These are phyloP conservation scores for Tetranychus truncatus DNA, from an alignment of 2,888 invertebrate species.

Conservation along the genomic window DNA sequence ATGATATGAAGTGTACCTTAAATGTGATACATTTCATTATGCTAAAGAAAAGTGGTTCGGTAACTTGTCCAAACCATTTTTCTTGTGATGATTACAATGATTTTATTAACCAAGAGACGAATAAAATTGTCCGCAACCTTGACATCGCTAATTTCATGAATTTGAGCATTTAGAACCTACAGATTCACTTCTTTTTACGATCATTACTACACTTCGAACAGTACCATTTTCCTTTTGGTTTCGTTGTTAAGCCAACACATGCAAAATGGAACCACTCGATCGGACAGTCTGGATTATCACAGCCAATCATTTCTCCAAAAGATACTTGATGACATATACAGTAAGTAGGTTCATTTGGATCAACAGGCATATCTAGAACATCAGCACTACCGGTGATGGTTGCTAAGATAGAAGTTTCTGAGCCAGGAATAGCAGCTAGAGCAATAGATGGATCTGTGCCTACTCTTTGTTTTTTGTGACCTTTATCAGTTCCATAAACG, in stretches of 20 bases:
- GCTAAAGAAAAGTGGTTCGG: no score
- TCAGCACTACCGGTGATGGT: conserved; percentile 5
- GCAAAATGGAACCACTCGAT: conserved; percentile 95
- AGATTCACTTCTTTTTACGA: conserved; percentile 35
- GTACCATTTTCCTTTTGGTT: conserved; percentile 88
- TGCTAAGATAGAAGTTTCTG: not conserved
- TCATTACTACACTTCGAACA: conserved; percentile 62
- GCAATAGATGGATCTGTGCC: not conserved
- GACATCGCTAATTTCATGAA: no score
- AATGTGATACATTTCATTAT: no score
- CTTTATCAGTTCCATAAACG: conserved; percentile 14
- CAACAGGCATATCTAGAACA: conserved; percentile 43
- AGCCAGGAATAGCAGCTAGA: not conserved
- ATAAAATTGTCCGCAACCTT: no score
- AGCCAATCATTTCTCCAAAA: conserved; percentile 91
- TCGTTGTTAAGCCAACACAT: conserved; percentile 70
- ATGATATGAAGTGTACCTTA: no score
- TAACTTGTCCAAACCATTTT: no score
- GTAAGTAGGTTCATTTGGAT: conserved; percentile 96
- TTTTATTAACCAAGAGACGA: no score
- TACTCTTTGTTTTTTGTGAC: not conserved
- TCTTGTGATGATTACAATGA: no score
- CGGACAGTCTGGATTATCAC: conserved; percentile 66
- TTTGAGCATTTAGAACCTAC: no score
- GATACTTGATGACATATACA: conserved; percentile 93